These are phyloP conservation scores for Neelides sp. DNA, from an alignment of 1,140 invertebrate genomes.

Conservation along the genomic window DNA sequence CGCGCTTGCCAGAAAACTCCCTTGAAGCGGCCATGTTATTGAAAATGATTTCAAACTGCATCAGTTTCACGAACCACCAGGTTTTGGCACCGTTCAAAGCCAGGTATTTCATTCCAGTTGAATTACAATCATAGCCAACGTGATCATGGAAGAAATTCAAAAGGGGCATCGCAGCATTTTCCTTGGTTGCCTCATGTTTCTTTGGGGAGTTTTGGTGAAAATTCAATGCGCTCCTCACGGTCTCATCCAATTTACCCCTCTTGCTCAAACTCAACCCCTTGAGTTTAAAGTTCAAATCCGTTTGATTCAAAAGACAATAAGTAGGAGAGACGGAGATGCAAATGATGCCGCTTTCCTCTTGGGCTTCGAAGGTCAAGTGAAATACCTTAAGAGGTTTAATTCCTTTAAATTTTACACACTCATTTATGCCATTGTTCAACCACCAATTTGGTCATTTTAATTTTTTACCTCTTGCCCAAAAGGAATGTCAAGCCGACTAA, in stretches of 20 bases:
- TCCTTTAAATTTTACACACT: background rate
- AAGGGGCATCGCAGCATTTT: too few species aligned
- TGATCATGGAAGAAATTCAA: too few species aligned
- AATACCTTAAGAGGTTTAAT: conserved; percentile 4
- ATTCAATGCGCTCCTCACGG: too few species aligned
- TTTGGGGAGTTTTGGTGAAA: too few species aligned
- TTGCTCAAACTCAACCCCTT: too few species aligned
- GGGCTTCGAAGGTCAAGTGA: conserved; percentile 17
- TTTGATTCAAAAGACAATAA: too few species aligned
- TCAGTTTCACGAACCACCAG: conserved; percentile 27
- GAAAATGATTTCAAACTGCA: conserved; percentile 20
- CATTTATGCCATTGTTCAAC: background rate
- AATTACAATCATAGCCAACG: background rate
- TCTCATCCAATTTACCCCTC: too few species aligned
- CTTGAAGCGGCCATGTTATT: conserved; percentile 14
- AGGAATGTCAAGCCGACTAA: conserved; percentile 22
- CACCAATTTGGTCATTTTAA: background rate
- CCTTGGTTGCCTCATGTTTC: too few species aligned
- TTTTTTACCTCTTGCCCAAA: conserved; percentile 3
- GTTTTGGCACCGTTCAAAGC: conserved; percentile 17
- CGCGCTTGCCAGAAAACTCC: conserved; percentile 17
- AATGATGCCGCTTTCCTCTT: conserved; percentile 6
- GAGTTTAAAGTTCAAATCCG: too few species aligned
- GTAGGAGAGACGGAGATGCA: too few species aligned
- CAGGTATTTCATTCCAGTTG: conserved; percentile 20